Percentiles rank a stretch among this genome's conserved stretches.
Conservation (phyloP, 2,888 invertebrate genomes). For the Syrista parreyssii region DNA sequence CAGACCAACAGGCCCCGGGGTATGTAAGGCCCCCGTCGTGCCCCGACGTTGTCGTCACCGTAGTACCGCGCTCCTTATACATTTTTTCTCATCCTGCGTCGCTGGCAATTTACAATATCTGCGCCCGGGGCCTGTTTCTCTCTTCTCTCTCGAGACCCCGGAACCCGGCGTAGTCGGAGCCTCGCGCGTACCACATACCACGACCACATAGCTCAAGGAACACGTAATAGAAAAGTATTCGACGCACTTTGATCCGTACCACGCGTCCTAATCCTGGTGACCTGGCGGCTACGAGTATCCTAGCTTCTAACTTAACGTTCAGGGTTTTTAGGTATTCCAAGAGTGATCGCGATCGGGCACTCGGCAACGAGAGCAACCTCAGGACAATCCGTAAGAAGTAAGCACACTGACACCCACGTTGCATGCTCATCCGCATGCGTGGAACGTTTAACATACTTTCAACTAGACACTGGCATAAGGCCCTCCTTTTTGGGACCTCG, state of each 20-base stretch:
- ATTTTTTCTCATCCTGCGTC: neutral
- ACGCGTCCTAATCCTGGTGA: neutral
- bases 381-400: neutral
- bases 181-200: conserved; percentile 3
- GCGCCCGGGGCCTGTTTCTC: neutral
- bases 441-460: neutral
- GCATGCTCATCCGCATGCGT: neutral
- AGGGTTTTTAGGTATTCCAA: neutral
- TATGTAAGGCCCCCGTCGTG: neutral
- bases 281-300: neutral
- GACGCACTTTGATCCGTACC: neutral
- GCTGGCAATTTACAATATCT: conserved; percentile 4
- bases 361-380: neutral
- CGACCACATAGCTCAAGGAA: conserved; percentile 1
- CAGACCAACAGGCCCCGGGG: neutral
- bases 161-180: neutral
- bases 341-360: neutral
- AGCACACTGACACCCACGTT: neutral
- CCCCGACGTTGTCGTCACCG: neutral
- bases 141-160: neutral
- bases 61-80: neutral
- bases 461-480: neutral
- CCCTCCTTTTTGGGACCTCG: neutral
- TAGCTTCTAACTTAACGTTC: neutral
- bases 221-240: conserved; percentile 8